phyloP scores from a whole-genome alignment of 2,797 vertebrate species.

The Aviceda cuculoides region DNA sequence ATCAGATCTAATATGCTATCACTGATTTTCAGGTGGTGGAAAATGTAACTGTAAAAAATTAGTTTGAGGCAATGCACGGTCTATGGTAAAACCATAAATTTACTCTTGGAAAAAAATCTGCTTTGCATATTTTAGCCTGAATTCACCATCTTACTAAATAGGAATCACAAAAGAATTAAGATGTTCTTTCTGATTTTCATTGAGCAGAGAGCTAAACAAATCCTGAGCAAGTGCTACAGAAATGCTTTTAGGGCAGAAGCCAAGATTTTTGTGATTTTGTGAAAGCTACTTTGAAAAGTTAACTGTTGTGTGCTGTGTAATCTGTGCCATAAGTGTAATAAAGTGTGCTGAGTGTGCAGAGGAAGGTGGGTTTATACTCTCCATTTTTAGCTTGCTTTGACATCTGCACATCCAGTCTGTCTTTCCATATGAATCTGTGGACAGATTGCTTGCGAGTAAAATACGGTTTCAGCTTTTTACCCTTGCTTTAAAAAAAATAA shows the following conservation, averaged over 20 bases:
- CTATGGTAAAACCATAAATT: not conserved
- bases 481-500: not conserved
- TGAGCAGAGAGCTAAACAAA: not conserved
- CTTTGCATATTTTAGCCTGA: not conserved
- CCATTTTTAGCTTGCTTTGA: not conserved
- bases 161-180: not conserved
- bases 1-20: not conserved
- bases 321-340: rapidly evolving
- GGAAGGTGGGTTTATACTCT: not conserved
- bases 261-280: not conserved
- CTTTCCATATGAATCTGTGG: not conserved
- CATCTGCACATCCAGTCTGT: not conserved
- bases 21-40: not conserved
- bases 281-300: not conserved
- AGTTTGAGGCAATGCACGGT: not conserved
- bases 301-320: not conserved
- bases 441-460: not conserved
- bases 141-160: not conserved
- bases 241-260: not conserved
- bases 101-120: not conserved
- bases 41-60: not conserved
- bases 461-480: rapidly evolving
- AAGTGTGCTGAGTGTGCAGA: not conserved
- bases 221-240: not conserved
- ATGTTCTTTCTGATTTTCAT: not conserved